Conservation (phyloP, 2,113 vertebrate species). For the Strix aluco region DNA sequence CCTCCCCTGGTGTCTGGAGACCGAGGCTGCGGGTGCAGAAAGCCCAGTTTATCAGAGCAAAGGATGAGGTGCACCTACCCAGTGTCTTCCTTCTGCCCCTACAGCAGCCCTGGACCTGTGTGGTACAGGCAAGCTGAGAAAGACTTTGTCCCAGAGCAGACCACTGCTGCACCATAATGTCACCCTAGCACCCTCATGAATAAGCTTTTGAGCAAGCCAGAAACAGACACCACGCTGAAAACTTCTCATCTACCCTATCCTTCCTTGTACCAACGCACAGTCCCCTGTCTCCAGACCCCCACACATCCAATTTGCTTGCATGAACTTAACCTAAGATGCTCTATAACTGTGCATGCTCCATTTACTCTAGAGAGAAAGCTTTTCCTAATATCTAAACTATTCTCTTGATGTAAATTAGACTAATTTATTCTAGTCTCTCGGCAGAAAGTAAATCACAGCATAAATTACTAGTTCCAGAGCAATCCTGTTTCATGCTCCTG, state of each 20-base stretch:
- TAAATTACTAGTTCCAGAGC: neutral
- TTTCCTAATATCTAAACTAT: neutral
- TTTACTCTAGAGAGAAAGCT: neutral
- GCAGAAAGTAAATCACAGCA: neutral
- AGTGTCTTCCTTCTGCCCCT: neutral
- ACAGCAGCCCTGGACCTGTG: neutral
- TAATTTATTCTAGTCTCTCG: neutral
- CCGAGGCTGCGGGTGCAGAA: rapidly evolving
- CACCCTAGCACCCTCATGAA: neutral
- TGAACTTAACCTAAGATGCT: neutral
- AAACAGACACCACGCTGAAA: neutral
- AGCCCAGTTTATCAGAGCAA: rapidly evolving
- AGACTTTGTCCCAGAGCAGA: neutral
- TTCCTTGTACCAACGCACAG: rapidly evolving
- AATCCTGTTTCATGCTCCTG: neutral
- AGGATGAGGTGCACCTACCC: neutral
- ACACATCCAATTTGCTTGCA: neutral
- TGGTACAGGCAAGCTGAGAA: neutral
- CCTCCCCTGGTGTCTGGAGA: neutral
- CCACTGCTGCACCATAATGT: neutral
- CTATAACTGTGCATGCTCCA: neutral
- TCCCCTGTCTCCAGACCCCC: neutral
- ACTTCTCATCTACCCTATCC: neutral
- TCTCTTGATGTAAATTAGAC: neutral
- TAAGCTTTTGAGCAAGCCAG: neutral